Evolutionary conservation across 2,888 invertebrate species (phyloP), one percentile per base, ranked within the genome.

Genomic region (Dasypolia templi): DNA sequence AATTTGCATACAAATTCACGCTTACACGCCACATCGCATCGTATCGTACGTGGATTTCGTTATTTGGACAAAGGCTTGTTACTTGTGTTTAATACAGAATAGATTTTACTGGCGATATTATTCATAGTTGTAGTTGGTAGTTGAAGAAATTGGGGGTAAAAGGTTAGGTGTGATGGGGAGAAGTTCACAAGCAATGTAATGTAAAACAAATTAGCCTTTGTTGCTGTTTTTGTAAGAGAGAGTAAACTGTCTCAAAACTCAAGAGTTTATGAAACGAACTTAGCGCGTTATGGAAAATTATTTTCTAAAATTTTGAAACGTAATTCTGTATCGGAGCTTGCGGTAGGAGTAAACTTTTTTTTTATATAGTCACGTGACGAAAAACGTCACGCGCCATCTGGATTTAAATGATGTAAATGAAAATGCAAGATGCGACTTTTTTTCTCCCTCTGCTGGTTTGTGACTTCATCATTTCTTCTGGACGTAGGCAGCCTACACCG

Each of bases 1-100:
- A 74, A 89, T 90, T 90, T 90, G 89, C 90, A 90, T 89, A 89
- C 87, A 89, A 88, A 90, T 88, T 84, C 81, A 66, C 77, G 81
- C 81, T 87, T 86, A 87, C 88, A 83, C 86, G 87, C 80, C 78
- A 75, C 77, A 70, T 68, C 68, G 77, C 75, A 49, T 73, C 70
- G 76, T 63, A 61, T 78, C 82, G 87, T 85, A 87, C 87, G 86
- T 87, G 87, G 83, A 85, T 87, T 86, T 77, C 75, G 87, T 86
- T 86, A 86, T 85, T 85, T 68, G 81, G 64, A 85, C 85, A 85
- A 85, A 79, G 78, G 61, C 80, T 72, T 75, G 71, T 72, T 66
- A 32, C 70, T 70, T 46, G 66, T 81, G 70, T 80, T 73, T 77
- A 74, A 53, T 63, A 56, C 42, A 11, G 75, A 75, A 84, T 78